phyloP scores from a whole-genome alignment of 1,140 invertebrate genomes.

The Bombus confusus region DNA sequence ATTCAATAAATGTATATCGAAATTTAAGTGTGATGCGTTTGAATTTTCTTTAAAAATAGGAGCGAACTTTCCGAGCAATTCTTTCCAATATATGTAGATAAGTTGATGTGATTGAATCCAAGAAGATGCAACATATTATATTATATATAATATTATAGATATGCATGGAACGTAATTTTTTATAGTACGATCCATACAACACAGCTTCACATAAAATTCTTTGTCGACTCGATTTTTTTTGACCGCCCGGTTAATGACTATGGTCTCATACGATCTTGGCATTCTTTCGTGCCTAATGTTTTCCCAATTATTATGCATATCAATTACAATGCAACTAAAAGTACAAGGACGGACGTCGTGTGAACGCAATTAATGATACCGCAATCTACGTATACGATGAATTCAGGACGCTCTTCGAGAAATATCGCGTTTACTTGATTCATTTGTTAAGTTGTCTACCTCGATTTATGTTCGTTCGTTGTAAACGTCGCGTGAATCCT shows the following conservation, averaged over 20 bases:
- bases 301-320: conserved; percentile 5
- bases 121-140: too few species aligned
- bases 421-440: conserved; percentile 44
- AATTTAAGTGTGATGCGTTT: too few species aligned
- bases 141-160: not conserved
- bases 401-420: not conserved
- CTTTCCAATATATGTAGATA: too few species aligned
- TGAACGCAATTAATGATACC: conserved; percentile 39
- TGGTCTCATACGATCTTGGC: not conserved
- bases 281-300: conserved; percentile 6
- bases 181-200: too few species aligned
- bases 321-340: conserved; percentile 16
- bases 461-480: conserved; percentile 33
- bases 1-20: too few species aligned
- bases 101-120: too few species aligned
- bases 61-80: too few species aligned
- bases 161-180: not conserved
- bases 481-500: conserved; percentile 26
- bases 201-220: too few species aligned
- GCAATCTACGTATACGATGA: conserved; percentile 26
- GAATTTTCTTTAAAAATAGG: too few species aligned
- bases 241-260: not conserved
- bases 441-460: conserved; percentile 49
- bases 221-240: not conserved
- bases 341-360: conserved; percentile 31